These are phyloP conservation scores for Buathra laborator DNA, from an alignment of 2,888 invertebrate genomes.

Conservation along the genomic window DNA sequence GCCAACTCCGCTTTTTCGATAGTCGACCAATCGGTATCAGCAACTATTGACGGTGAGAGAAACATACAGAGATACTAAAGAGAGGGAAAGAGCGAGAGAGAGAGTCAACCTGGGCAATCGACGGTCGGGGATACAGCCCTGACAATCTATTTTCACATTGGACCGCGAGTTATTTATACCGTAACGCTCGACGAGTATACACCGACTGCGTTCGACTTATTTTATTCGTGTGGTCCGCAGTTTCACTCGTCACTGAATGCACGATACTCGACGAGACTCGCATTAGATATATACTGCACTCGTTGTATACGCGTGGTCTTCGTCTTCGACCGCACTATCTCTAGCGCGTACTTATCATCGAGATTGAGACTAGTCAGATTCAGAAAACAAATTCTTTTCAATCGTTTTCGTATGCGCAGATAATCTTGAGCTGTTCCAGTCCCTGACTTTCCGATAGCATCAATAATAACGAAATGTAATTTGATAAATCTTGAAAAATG, in stretches of 20 bases:
- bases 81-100: conserved; percentile 14
- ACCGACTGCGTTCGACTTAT: conserved; percentile 74
- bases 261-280: conserved; percentile 38
- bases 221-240: conserved; percentile 69
- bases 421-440: not conserved
- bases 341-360: not conserved
- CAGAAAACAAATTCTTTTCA: not conserved
- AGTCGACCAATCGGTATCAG: conserved; percentile 19
- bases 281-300: conserved; percentile 6
- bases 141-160: conserved; percentile 81
- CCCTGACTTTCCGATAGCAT: not conserved
- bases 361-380: conserved; percentile 7
- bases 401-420: not conserved
- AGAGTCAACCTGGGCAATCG: conserved; percentile 69
- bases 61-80: not conserved
- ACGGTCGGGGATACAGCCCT: conserved; percentile 78
- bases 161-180: conserved; percentile 80
- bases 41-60: conserved; percentile 30
- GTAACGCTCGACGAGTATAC: conserved; percentile 49
- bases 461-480: not conserved
- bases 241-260: conserved; percentile 54
- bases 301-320: conserved; percentile 6
- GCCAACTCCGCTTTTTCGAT: conserved; percentile 42
- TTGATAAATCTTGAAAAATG: not conserved
- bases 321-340: conserved; percentile 8